Percentiles rank a stretch among this genome's conserved stretches.
phyloP scores from a whole-genome alignment of 1,140 invertebrate genomes.

The Mercenaria mercenaria region DNA sequence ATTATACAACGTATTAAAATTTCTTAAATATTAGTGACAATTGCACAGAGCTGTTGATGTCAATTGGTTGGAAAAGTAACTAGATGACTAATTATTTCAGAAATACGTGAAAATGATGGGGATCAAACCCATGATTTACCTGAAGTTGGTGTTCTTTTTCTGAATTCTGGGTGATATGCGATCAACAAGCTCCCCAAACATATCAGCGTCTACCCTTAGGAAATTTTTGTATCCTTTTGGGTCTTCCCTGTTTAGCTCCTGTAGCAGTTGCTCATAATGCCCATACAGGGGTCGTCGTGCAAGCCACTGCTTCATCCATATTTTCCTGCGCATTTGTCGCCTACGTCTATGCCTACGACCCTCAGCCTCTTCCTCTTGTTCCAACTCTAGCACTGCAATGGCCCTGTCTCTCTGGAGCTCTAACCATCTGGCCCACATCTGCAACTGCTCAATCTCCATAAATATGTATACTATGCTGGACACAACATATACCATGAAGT shows the following conservation, averaged over 20 bases:
- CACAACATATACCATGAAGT: too few relatives aligned
- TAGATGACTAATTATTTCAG: conserved; percentile 20
- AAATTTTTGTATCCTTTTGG: conserved; percentile 42
- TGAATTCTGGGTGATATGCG: conserved; percentile 53
- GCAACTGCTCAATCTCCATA: conserved; percentile 17
- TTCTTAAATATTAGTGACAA: conserved; percentile 27
- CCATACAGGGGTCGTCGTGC: conserved; percentile 54
- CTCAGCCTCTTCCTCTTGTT: conserved; percentile 35
- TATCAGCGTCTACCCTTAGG: conserved; percentile 52
- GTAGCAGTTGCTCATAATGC: conserved; percentile 64
- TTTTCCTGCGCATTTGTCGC: conserved; percentile 14
- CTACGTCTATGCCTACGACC: background rate
- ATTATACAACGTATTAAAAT: conserved; percentile 22
- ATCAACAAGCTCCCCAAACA: conserved; percentile 63
- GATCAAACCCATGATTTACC: conserved; percentile 9
- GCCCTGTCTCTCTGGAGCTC: conserved; percentile 8
- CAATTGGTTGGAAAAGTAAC: conserved; percentile 30
- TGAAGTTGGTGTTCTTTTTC: conserved; percentile 41
- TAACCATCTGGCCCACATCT: background rate
- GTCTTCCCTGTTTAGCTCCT: conserved; percentile 64
- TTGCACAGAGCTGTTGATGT: conserved; percentile 25
- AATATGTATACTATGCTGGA: too few relatives aligned
- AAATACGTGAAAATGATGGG: conserved; percentile 40
- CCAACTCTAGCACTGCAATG: background rate
- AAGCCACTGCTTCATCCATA: conserved; percentile 53